Percentiles rank a stretch among this genome's conserved stretches.
Evolutionary conservation across 2,797 vertebrate species (phyloP).

Genomic region (Lindbergichthys nudifrons): DNA sequence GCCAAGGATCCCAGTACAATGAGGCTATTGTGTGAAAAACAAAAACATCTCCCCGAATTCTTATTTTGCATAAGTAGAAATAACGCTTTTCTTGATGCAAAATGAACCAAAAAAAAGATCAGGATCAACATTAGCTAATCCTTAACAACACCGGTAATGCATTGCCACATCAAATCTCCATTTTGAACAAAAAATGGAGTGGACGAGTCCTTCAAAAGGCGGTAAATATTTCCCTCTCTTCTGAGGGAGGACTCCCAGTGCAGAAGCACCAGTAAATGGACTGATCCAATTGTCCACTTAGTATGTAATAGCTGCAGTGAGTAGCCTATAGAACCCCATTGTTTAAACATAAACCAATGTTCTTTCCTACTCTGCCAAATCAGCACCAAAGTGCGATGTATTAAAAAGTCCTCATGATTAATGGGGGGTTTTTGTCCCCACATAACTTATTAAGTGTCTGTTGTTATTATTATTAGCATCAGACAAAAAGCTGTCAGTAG

Average conservation of each 20-base stretch:
- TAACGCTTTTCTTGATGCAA: neutral
- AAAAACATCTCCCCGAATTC: neutral
- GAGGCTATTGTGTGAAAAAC: constrained; percentile 19
- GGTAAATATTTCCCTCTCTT: constrained; percentile 9
- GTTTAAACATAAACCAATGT: constrained; percentile 24
- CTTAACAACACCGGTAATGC: constrained; percentile 3
- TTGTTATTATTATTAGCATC: neutral
- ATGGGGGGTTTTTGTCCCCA: neutral
- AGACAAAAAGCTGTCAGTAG: constrained; percentile 14
- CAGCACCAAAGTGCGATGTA: neutral
- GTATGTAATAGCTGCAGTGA: neutral
- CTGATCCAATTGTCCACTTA: constrained; percentile 34
- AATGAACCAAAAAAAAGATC: neutral
- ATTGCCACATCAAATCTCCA: neutral
- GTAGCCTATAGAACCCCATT: neutral
- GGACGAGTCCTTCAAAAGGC: neutral
- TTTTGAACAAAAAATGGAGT: constrained; percentile 38
- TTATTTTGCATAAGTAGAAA: neutral
- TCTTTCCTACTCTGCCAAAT: neutral
- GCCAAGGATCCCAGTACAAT: constrained; percentile 18
- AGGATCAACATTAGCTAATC: neutral
- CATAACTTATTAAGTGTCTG: neutral
- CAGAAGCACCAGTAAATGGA: constrained; percentile 16
- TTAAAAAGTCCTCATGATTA: neutral
- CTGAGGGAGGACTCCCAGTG: neutral